Conservation (phyloP, 2,113 vertebrate genomes). For the Coptodon bakossiorum region DNA sequence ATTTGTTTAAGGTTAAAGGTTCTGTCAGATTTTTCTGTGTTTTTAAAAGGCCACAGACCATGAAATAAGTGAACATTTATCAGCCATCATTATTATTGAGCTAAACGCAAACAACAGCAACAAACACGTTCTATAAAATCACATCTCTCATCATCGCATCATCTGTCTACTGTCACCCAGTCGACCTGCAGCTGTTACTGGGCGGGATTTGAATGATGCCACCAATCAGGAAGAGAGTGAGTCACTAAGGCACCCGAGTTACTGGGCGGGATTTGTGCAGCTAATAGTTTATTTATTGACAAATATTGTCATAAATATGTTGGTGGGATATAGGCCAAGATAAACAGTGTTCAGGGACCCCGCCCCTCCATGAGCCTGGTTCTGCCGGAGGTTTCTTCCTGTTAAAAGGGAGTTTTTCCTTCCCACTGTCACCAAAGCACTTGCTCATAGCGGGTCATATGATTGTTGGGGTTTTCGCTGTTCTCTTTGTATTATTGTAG, state of each 20-base stretch:
- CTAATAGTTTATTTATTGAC: background rate
- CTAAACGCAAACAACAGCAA: background rate
- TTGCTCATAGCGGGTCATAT: rapidly evolving
- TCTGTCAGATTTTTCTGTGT: background rate
- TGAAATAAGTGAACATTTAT: background rate
- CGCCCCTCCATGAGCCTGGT: background rate
- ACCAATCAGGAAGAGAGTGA: background rate
- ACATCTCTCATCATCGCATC: rapidly evolving
- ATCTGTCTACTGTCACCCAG: background rate
- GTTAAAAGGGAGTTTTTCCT: rapidly evolving
- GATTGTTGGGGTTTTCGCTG: background rate
- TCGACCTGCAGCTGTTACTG: background rate
- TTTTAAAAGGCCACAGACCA: background rate
- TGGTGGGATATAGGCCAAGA: rapidly evolving
- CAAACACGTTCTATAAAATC: background rate
- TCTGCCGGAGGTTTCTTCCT: rapidly evolving
- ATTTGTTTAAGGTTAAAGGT: background rate
- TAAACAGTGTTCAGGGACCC: background rate
- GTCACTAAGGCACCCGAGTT: background rate
- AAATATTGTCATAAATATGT: background rate
- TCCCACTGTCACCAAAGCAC: rapidly evolving
- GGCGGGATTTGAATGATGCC: background rate
- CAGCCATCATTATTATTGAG: background rate
- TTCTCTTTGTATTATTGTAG: background rate
- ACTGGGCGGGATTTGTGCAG: background rate